A percentile compares a stretch with the other conserved stretches of the same genome.
Conservation (phyloP, 2,113 vertebrate genomes). For the Gallinago jamesoni region DNA sequence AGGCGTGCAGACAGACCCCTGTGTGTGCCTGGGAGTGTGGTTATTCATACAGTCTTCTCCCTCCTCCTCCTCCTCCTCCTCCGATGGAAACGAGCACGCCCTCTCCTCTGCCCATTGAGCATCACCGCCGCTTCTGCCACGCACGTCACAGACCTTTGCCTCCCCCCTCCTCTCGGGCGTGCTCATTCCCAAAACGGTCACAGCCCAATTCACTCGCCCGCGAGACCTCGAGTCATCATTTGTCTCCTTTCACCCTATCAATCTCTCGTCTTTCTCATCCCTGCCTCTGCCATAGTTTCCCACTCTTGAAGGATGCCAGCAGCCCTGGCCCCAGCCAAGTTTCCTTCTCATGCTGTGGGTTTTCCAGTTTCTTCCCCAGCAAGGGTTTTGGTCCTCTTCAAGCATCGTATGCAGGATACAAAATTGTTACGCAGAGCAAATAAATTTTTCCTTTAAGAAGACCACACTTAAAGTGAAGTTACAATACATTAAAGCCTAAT, state of each 20-base stretch:
- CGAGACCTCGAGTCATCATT: background rate
- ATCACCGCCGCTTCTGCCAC: background rate
- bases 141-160: background rate
- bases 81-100: rapidly evolving
- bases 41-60: background rate
- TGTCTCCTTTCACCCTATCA: background rate
- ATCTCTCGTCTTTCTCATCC: background rate
- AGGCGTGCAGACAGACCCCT: background rate
- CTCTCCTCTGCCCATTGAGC: background rate
- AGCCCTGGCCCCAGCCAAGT: background rate
- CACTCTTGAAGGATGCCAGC: background rate
- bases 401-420: background rate
- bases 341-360: background rate
- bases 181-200: background rate
- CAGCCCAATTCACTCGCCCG: background rate
- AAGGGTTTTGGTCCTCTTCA: background rate
- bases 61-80: background rate
- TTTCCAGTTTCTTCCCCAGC: background rate
- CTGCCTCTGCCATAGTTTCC: background rate
- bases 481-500: background rate
- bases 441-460: background rate
- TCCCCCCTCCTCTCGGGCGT: rapidly evolving
- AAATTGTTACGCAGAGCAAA: background rate
- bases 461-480: background rate
- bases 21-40: rapidly evolving